Evolutionary conservation across 2,797 vertebrate genomes (phyloP).

Genomic region (Tenualosa ilisha): DNA sequence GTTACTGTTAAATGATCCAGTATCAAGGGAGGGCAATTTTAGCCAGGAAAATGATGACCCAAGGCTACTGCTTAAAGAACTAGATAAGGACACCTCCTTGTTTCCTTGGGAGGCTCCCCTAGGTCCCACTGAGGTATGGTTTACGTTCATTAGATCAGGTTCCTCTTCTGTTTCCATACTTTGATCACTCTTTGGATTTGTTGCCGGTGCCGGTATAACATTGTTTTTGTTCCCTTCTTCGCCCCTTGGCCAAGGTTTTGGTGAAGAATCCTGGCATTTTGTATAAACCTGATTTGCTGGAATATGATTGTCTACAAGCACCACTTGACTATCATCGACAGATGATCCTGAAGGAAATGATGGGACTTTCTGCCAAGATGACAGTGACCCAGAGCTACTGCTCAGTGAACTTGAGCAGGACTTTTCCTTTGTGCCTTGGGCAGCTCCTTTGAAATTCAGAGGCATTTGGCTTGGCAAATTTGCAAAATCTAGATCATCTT

Average conservation of each 20-base stretch:
- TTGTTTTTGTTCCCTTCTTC: not conserved
- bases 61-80: constrained; percentile 62
- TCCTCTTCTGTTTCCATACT: constrained; percentile 54
- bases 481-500: constrained; percentile 22
- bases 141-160: not conserved
- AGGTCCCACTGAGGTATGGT: not conserved
- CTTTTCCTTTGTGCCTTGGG: not conserved
- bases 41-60: constrained; percentile 76
- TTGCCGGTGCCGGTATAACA: not conserved
- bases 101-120: not conserved
- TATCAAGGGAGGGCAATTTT: constrained; percentile 63
- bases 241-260: not conserved
- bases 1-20: constrained; percentile 49
- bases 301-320: not conserved
- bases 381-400: constrained; percentile 66
- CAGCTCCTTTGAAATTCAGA: not conserved
- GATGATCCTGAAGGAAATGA: constrained; percentile 57
- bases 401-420: constrained; percentile 52
- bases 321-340: constrained; percentile 31
- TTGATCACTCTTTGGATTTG: constrained; percentile 33
- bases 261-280: not conserved
- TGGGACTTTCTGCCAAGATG: constrained; percentile 77
- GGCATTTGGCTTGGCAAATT: not conserved
- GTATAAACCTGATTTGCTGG: not conserved
- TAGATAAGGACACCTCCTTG: constrained; percentile 39